Conservation (phyloP, 2,797 vertebrate species). For the Neosilurus hyrtlii region DNA sequence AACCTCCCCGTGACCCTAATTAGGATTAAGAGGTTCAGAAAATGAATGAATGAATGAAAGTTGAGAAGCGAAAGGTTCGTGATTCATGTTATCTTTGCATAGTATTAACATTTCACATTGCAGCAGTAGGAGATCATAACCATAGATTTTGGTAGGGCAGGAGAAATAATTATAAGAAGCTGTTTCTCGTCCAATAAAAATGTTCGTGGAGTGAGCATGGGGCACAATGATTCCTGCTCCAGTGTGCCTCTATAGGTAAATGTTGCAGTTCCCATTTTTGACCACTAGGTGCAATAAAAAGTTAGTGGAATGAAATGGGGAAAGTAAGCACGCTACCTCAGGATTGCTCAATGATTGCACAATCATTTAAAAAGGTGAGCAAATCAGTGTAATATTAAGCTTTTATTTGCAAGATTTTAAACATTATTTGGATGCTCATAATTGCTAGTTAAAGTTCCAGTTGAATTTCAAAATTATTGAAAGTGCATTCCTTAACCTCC, state of each 20-base stretch:
- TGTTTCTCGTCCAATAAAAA: neutral
- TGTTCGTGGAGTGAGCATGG: neutral
- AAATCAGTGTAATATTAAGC: neutral
- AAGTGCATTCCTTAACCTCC: neutral
- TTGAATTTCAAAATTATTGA: neutral
- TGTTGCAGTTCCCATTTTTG: neutral
- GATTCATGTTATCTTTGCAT: neutral
- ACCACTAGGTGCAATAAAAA: neutral
- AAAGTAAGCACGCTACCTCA: neutral
- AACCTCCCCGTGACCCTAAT: too few species aligned
- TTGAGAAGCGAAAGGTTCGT: too few species aligned
- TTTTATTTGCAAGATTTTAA: neutral
- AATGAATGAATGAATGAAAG: too few species aligned
- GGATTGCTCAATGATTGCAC: neutral
- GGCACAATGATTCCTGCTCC: neutral
- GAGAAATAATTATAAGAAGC: neutral
- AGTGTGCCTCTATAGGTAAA: neutral
- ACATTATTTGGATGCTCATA: neutral
- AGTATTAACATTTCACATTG: neutral
- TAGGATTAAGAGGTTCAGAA: too few species aligned
- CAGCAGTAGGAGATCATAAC: neutral
- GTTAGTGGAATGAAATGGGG: neutral
- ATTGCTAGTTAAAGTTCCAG: neutral
- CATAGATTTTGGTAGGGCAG: neutral
- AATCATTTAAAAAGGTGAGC: neutral